Base-by-base conservation (phyloP, 2,797 vertebrate species). In the Enteromius treurensis region DNA sequence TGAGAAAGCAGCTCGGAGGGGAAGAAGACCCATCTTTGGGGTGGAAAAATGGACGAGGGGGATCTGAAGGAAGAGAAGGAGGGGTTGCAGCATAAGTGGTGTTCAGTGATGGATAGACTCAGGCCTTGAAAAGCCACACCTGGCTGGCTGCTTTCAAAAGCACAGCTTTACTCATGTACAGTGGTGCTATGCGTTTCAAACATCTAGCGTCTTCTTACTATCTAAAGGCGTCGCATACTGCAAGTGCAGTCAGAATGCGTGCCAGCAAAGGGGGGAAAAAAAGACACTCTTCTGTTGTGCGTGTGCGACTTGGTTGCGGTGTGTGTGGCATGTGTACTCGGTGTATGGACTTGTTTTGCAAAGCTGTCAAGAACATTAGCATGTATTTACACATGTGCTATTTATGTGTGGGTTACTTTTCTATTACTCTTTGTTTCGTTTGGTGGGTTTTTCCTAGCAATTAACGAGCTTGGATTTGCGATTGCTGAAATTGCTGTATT, bases 141-240 rank as follows among this genome's bases (percentile, higher is more conserved):
- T 91, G 90, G 89, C 84, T 77, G 10, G 79, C 88, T 91, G 90
- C 92, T 92, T 92, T 90, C 86, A 91, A 90, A 93, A 94, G 68
- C 62, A 90, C 87, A 84, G 87, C 80, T 88, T 89, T 83, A 71
- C 60, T 83, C 65, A 60, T 58, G 71, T 82, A 82, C 60, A 58
- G 49, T 55, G 73, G 62, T 0, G 65, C 51, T 90, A 91, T 93
- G 93, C 74, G 89, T 86, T 91, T 91, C 82, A 93, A 94, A 90
- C 92, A 93, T 94, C 90, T 94, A 88, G 89, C 93, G 84, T 94
- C 93, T 92, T 92, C 91, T 86, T 92, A 92, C 92, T 90, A 93
- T 91, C 91, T 93, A 89, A 92, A 92, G 80, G 82, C 88, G 49
- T 79, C 9, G 86, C 91, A 92, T 89, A 83, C 91, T 91, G 91